Evolutionary conservation across 2,888 invertebrate genomes (phyloP), one percentile per base, ranked within the genome.

Genomic region (Limnephilus rhombicus): DNA sequence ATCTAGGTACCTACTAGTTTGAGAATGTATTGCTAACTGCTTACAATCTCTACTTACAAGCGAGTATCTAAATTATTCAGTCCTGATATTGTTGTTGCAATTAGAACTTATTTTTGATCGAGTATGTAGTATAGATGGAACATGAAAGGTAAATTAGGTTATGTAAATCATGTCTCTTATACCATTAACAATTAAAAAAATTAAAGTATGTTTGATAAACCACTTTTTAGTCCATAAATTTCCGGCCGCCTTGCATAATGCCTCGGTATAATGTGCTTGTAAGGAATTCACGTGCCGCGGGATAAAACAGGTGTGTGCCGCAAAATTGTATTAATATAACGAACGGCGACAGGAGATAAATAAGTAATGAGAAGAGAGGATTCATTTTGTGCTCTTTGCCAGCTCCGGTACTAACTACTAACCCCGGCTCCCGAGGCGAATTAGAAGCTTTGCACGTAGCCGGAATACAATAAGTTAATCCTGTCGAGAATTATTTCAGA

Each of bases 281-380:
- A 86, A 31, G n/a, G 31, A 81, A 80, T 89, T 81, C 81, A 81
- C 49, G 81, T 89, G 13, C 15, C 81, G 3, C 45, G 45, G n/a
- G 82, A 86, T 81, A 81, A 89, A 37, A 81, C 82, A 91, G 87
- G 87, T 91, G 82, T 80, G 92, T 49, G 82, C 80, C 24, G 45
- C n/a, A 89, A 81, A 92, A 91, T 89, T 92, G 49, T 85, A 86
- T 86, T 90, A 81, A 81, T 81, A 68, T 90, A 90, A 92, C 90
- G 90, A 90, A 85, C 92, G 24, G 86, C 86, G 92, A 86, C 90
- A 92, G 49, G 49, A 68, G 80, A 90, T 68, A 92, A 90, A 92
- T 85, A 86, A 86, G 34, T 92, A 80, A 92, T 92, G 81, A 81
- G 86, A 49, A 45, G 49, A 86, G 80, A 85, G 68, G 49, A 90